Evolutionary conservation across 2,113 vertebrate species (phyloP).

Genomic region (Petaurus breviceps): DNA sequence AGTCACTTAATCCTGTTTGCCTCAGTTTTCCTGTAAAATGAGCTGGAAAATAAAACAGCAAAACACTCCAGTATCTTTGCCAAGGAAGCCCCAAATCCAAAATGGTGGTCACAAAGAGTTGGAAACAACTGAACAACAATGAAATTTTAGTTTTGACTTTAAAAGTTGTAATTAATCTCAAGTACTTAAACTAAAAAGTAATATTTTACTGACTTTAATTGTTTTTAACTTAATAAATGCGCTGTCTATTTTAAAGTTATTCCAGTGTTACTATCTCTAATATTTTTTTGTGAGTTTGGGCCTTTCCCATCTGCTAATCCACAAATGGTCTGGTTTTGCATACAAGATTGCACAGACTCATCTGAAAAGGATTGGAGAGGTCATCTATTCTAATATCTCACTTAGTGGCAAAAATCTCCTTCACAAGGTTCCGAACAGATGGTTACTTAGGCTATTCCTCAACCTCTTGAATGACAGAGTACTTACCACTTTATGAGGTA

Average conservation of each 20-base stretch:
- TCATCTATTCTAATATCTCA: not conserved
- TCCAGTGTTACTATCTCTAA: constrained; percentile 49
- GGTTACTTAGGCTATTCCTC: not conserved
- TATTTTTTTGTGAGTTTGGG: constrained; percentile 52
- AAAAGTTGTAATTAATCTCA: not conserved
- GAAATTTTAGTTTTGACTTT: constrained; percentile 12
- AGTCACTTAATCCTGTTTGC: not conserved
- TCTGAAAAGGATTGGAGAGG: not conserved
- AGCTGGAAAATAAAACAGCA: not conserved
- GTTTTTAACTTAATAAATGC: constrained; percentile 64
- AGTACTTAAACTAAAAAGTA: not conserved
- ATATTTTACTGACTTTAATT: constrained; percentile 60
- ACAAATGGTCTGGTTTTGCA: constrained; percentile 46
- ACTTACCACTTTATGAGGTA: not conserved
- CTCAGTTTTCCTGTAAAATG: not conserved
- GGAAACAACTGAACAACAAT: not conserved
- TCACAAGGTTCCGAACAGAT: not conserved
- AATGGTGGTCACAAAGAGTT: not conserved
- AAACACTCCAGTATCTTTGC: not conserved
- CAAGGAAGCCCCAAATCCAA: not conserved
- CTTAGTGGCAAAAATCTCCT: not conserved
- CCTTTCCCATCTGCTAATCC: constrained; percentile 35
- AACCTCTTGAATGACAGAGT: not conserved
- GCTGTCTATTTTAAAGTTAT: constrained; percentile 58
- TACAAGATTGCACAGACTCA: constrained; percentile 27